Evolutionary conservation across 1,140 invertebrate species (phyloP).

Genomic region (Protaetia brevitarsis): DNA sequence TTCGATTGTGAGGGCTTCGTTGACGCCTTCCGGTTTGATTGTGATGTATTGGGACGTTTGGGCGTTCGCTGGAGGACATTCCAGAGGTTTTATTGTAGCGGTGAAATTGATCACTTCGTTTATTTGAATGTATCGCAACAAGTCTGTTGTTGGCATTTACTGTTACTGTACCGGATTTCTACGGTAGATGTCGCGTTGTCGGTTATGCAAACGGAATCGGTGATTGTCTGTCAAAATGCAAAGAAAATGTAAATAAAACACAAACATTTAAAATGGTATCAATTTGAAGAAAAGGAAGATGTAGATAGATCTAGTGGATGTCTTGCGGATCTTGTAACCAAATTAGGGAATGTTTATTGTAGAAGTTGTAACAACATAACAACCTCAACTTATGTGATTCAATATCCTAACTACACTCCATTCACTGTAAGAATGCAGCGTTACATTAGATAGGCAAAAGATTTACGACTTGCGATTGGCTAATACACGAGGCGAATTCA

Average conservation of each 20-base stretch:
- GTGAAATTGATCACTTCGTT: conserved; percentile 74
- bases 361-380: too few species aligned
- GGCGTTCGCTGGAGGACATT: conserved; percentile 76
- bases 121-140: conserved; percentile 83
- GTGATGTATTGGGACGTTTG: conserved; percentile 77
- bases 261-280: conserved; percentile 29
- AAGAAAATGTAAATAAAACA: background rate
- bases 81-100: conserved; percentile 68
- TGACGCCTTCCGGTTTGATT: conserved; percentile 91
- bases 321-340: too few species aligned
- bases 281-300: too few species aligned
- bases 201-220: conserved; percentile 84
- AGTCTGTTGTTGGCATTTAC: conserved; percentile 64
- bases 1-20: conserved; percentile 80
- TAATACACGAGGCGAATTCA: too few species aligned
- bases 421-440: too few species aligned
- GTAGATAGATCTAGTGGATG: too few species aligned
- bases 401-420: too few species aligned
- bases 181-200: conserved; percentile 81
- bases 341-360: too few species aligned
- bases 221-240: conserved; percentile 79
- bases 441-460: too few species aligned
- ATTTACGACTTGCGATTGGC: too few species aligned
- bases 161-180: conserved; percentile 82
- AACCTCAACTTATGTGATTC: too few species aligned